A percentile compares a stretch with the other conserved stretches of the same genome.
These are phyloP conservation scores for Hydractinia symbiolongicarpus DNA, from an alignment of 30 jellyfish, hydroid and myxozoan species.

Conservation along the genomic window DNA sequence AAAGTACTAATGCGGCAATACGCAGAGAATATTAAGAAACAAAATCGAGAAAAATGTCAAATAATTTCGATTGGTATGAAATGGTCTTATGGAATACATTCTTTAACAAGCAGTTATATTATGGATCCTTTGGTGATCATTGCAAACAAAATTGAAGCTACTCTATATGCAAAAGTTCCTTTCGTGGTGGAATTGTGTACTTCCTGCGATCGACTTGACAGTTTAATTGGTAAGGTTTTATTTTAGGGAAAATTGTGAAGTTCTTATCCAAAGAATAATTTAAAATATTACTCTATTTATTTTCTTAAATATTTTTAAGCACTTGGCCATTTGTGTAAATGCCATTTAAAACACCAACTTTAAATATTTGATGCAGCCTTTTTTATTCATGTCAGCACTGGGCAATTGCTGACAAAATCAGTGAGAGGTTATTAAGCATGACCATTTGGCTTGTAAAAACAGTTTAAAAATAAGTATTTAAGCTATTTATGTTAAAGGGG, in stretches of 20 bases:
- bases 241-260: background rate
- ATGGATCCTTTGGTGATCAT: constrained; percentile 50
- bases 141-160: constrained; percentile 66
- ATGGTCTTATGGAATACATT: constrained; percentile 68
- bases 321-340: background rate
- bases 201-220: constrained; percentile 45
- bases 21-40: constrained; percentile 36
- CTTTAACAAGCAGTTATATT: constrained; percentile 49
- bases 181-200: constrained; percentile 57
- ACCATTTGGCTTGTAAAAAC: too few species aligned
- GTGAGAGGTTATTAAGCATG: too few species aligned
- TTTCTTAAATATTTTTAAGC: background rate
- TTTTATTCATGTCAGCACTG: too few species aligned
- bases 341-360: too few species aligned
- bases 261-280: background rate
- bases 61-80: constrained; percentile 60
- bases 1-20: constrained; percentile 43
- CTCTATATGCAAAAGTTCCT: constrained; percentile 55
- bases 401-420: too few species aligned
- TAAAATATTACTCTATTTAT: background rate
- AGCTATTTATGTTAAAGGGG: too few species aligned
- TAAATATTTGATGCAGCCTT: too few species aligned
- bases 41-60: constrained; percentile 38
- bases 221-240: constrained; percentile 46
- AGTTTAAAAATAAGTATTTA: too few species aligned